Conservation (phyloP, 2,888 invertebrate species). For the Nowickia ferox region DNA sequence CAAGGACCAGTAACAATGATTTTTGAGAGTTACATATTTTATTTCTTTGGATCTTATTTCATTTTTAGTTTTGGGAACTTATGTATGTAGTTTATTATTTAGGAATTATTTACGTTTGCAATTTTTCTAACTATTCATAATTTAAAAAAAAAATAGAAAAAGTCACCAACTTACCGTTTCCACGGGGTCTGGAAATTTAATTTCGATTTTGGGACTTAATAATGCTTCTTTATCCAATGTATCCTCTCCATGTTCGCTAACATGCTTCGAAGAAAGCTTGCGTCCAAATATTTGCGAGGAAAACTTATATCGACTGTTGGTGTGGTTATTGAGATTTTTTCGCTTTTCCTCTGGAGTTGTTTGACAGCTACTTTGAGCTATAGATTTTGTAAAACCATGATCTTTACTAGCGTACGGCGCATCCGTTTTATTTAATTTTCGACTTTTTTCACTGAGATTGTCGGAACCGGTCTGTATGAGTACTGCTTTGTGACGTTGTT, state of each 20-base stretch:
- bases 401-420: constrained; percentile 59
- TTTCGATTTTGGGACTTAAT: constrained; percentile 75
- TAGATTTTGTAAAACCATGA: constrained; percentile 63
- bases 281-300: constrained; percentile 73
- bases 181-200: constrained; percentile 74
- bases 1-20: too few species aligned
- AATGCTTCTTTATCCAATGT: constrained; percentile 75
- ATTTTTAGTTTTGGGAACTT: too few species aligned
- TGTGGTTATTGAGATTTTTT: constrained; percentile 64
- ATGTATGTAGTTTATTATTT: too few species aligned
- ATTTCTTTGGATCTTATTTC: too few species aligned
- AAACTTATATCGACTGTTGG: constrained; percentile 67
- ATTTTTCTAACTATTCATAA: too few species aligned
- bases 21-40: too few species aligned
- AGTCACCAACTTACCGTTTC: constrained; percentile 73
- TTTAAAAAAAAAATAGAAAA: not conserved
- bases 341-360: constrained; percentile 68
- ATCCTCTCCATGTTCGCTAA: constrained; percentile 74
- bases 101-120: too few species aligned
- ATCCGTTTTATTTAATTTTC: constrained; percentile 58
- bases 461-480: constrained; percentile 66
- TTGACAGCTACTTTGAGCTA: constrained; percentile 67
- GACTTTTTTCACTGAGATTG: constrained; percentile 66
- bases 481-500: constrained; percentile 67
- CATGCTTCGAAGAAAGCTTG: constrained; percentile 68